Evolutionary conservation across 2,888 invertebrate genomes (phyloP).

Genomic region (Dasypolia templi): DNA sequence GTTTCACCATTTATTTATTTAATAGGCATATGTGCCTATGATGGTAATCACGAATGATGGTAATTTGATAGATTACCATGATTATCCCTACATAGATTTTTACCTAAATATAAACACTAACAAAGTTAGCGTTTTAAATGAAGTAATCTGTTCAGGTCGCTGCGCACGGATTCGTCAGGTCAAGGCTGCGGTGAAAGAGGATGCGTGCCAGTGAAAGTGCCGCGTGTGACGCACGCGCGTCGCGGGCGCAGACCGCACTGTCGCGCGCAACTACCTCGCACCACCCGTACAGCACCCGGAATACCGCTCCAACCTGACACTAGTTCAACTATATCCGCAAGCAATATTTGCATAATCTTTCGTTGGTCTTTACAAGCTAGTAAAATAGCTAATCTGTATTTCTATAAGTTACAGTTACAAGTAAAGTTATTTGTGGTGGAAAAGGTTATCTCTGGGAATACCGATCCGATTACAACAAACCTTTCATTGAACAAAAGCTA

Average conservation of each 20-base stretch:
- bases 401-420: constrained; percentile 10
- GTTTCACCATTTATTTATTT: too few species aligned
- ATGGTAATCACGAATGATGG: background rate
- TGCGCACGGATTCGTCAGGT: constrained; percentile 49
- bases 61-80: background rate
- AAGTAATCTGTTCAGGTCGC: constrained; percentile 2
- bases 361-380: background rate
- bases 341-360: constrained; percentile 8
- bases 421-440: background rate
- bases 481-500: background rate
- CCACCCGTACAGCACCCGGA: constrained; percentile 24
- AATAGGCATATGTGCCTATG: background rate
- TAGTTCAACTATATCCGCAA: constrained; percentile 35
- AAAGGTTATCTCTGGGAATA: constrained; percentile 11
- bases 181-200: constrained; percentile 66
- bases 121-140: background rate
- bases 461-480: background rate
- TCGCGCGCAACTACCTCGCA: background rate
- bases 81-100: background rate
- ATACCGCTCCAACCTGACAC: constrained; percentile 1
- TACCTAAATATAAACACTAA: background rate
- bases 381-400: background rate
- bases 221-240: constrained; percentile 56
- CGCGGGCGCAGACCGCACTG: constrained; percentile 25
- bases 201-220: constrained; percentile 61